Percentiles rank a stretch among this genome's conserved stretches.
Evolutionary conservation across 2,797 vertebrate species (phyloP).

Genomic region (Huso huso): DNA sequence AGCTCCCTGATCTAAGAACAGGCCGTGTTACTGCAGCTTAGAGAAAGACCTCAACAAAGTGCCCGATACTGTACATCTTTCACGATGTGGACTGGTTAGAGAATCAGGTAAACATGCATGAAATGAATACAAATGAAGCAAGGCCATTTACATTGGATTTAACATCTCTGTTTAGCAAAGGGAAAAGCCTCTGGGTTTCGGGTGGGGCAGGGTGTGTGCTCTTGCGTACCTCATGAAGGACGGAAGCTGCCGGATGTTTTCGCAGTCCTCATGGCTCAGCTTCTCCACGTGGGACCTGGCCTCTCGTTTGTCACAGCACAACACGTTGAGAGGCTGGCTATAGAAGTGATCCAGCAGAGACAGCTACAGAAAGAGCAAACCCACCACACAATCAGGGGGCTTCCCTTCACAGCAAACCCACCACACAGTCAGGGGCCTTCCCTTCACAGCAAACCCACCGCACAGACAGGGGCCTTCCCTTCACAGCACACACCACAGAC

Average conservation of each 20-base stretch:
- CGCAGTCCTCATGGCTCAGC: conserved; percentile 67
- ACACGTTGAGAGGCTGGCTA: conserved; percentile 78
- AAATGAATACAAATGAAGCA: not conserved
- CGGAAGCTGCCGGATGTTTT: conserved; percentile 74
- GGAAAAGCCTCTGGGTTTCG: not conserved
- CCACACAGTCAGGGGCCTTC: too few species aligned
- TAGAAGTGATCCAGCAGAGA: conserved; percentile 86
- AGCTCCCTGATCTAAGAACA: conserved; percentile 80
- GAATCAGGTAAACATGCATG: too few species aligned
- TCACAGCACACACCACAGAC: too few species aligned
- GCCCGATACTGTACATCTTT: too few species aligned
- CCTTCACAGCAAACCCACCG: too few species aligned
- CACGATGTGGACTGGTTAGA: too few species aligned
- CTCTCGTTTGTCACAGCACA: conserved; percentile 73
- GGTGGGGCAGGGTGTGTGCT: not conserved
- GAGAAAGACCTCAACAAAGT: too few species aligned
- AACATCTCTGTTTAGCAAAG: too few species aligned
- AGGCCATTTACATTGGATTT: too few species aligned
- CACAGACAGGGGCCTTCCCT: too few species aligned
- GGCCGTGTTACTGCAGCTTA: not conserved
- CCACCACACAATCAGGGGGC: not conserved
- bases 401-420: not conserved
- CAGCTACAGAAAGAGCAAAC: conserved; percentile 57
- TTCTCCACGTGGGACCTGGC: conserved; percentile 47
- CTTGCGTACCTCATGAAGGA: conserved; percentile 79